A percentile compares a stretch with the other conserved stretches of the same genome.
Evolutionary conservation across 2,888 invertebrate species (phyloP).

Genomic region (Drosophila pegasa): DNA sequence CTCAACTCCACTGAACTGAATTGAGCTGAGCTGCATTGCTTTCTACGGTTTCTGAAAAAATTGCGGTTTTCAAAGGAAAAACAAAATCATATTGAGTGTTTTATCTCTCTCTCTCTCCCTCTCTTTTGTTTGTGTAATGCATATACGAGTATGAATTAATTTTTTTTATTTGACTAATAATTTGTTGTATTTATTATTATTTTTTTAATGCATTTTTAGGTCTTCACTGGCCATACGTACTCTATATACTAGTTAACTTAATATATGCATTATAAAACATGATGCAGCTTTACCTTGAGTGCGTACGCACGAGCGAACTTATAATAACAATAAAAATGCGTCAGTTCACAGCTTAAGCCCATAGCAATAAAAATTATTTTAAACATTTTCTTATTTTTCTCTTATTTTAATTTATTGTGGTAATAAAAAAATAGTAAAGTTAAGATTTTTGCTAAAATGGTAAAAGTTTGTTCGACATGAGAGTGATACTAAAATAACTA

Average conservation of each 20-base stretch:
- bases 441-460: too few species aligned
- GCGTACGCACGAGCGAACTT: not conserved
- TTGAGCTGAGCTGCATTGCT: slow-evolving; percentile 44
- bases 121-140: slow-evolving; percentile 57
- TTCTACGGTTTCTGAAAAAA: slow-evolving; percentile 71
- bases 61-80: slow-evolving; percentile 76
- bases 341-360: not conserved
- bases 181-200: slow-evolving; percentile 1
- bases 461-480: too few species aligned
- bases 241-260: slow-evolving; percentile 16
- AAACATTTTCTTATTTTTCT: too few species aligned
- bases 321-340: not conserved
- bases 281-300: slow-evolving; percentile 15
- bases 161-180: slow-evolving; percentile 39
- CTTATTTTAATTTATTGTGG: too few species aligned
- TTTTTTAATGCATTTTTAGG: slow-evolving; percentile 69
- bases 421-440: too few species aligned
- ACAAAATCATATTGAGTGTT: slow-evolving; percentile 34
- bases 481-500: too few species aligned
- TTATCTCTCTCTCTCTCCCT: not conserved
- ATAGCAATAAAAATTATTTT: too few species aligned
- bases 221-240: slow-evolving; percentile 62
- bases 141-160: slow-evolving; percentile 59
- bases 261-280: slow-evolving; percentile 14
- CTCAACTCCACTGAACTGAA: slow-evolving; percentile 34